Base-by-base conservation (phyloP, 2,113 vertebrate genomes). In the Eolophus roseicapilla region DNA sequence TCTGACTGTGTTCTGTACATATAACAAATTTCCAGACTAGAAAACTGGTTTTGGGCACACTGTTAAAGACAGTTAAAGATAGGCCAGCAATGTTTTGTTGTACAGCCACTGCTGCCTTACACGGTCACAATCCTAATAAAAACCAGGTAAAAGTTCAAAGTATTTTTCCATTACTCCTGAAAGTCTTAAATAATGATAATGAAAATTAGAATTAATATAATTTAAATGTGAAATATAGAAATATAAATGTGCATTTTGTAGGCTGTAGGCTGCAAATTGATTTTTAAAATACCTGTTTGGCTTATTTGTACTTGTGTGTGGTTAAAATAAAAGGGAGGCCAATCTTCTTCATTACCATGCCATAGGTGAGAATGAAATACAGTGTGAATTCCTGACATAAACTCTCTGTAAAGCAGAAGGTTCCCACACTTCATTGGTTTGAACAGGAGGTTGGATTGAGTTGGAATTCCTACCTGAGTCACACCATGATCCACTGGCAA, bases 401-500 rank as follows among this genome's bases (percentile, higher is more conserved):
- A 18, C 9, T 8, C 16, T 78, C 27, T 52, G 24, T 49, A 74
- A 46, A 39, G 64, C 33, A 74, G 49, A 23, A 74, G 6, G 5
- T 87, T 92, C 35, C 33, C 46, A 70, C 12, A 47, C 33, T 75
- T 64, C 35, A 17, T 60, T 62, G 29, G 44, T 84, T 80, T 35
- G 33, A 65, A 29, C 2, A 2, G 25, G 16, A 88, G 20, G 16
- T 33, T 82, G 16, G 14, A 71, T 47, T 71, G 67, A 35, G 19
- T 31, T 76, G 18, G 46, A 88, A 44, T 46, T 82, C 67, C 35
- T 60, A 10, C 71, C 62, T 7, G 12, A 67, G 11, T 37, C 43
- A 59, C 19, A 16, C 31, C 5, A 4, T 0, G 10, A 70, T 47
- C 23, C 1, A 1, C 46, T 62, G 33, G 33, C 39, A 75, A 52